Base-by-base conservation (phyloP, 2,113 vertebrate genomes). In the Peromyscus leucopus region DNA sequence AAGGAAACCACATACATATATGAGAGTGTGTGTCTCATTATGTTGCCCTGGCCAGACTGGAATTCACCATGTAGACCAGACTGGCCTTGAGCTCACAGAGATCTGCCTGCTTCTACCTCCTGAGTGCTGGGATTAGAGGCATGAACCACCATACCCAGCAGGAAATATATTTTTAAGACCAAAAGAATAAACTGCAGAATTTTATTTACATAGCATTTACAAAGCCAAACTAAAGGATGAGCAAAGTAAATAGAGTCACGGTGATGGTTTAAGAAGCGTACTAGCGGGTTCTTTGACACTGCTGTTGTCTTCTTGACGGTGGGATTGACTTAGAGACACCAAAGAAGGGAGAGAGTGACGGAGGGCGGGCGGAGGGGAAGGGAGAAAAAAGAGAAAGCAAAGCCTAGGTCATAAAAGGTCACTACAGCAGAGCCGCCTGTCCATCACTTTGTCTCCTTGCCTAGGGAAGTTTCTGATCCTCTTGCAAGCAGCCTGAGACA, bases 171-270 rank as follows among this genome's bases (percentile, higher is more conserved):
- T 76, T 46, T 76, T 48, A 26, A 76, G 28, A 17, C 76, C 24
- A 28, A 79, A 87, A 85, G 2, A 63, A 78, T n/a, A 82, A 26
- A 82, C 46, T 42, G 13, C 12, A 63, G 26, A 12, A 57, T 83
- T 95, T 36, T 65, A 72, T 87, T 75, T 90, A 57, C 74, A 89
- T 55, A 91, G 63, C n/a, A 17, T 69, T 80, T 65, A 67, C 55
- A 93, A 85, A 80, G 55, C 69, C 42, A 96, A 97, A 75, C 10
- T 67, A 36, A 93, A 80, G 55, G 55, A 69, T 72, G 28, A 31
- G 83, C 69, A 67, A 93, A 88, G 26, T 90, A 89, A 92, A 85
- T 24, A 51, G 13, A 51, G 13, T 22, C 74, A 16, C 22, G 80
- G 55, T 65, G 15, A 11, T 85, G 33, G n/a, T 39, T 83, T 79